Evolutionary conservation across 2,888 invertebrate species (phyloP), one percentile per base, ranked within the genome.

Genomic region (Taphrorychus bicolor): DNA sequence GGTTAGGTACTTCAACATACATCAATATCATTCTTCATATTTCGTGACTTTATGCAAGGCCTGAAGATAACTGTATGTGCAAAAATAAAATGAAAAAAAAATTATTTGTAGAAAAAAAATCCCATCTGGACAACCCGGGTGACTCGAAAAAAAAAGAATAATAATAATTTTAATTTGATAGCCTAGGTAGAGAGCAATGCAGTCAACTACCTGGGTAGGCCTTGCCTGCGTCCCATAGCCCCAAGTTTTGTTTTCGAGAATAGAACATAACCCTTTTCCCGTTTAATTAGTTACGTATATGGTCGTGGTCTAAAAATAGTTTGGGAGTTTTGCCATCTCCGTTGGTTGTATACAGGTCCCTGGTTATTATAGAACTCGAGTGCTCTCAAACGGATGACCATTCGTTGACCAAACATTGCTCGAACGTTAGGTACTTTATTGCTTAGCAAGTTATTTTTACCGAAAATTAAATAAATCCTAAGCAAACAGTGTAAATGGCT

Each of bases 171-270:
- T 49, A 60, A 64, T 71, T 72, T 71, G 61, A 71, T 70, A 69
- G 72, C 73, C 71, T 64, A 49, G 56, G 58, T 23, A 64, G 66
- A 63, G 69, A 58, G 64, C 72, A 41, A 53, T 52, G 24, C 59
- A 22, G 71, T 72, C 71, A 70, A 71, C 72, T 74, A 74, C 74
- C 74, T 74, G 74, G 66, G 64, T 48, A 59, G 59, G 66, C 57
- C 56, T 32, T 42, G 19, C 5, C 21, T 53, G 41, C 53, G 32
- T 59, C 51, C 42, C 64, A 65, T 73, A 69, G 68, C 70, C 16
- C 76, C 77, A 77, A 74, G 77, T 76, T 72, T 54, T 41, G 77
- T 74, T 76, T 74, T 74, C 66, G 73, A 77, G 76, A 78, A 79
- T 77, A 77, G 75, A 73, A 69, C 66, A 71, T 65, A 75, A 75